Evolutionary conservation across 2,888 invertebrate species (phyloP), one percentile per base, ranked within the genome.

Genomic region (Gerris lacustris): DNA sequence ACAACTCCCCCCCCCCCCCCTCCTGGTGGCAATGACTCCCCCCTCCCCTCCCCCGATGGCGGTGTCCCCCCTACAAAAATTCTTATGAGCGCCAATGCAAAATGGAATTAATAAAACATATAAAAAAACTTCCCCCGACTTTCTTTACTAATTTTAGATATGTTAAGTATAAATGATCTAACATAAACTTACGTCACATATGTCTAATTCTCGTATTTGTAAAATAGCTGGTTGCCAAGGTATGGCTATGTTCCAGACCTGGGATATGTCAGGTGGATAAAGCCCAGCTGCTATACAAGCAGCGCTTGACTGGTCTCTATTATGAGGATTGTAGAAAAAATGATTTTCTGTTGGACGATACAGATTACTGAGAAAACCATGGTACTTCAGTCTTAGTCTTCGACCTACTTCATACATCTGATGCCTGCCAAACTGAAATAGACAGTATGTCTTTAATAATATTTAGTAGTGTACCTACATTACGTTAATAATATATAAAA

Each of bases 221-320:
- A 55, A 11, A 55, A 55, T 55, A 55, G 15, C 55, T 55, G 55
- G 55, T 55, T 55, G 55, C 55, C 55, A 55, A 55, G 55, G 55
- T 11, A 55, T 9, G 9, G 9, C 11, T 5, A 1, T 55, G 55
- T 15, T 55, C 55, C 55, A 55, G 55, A 55, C 55, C 55, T 55
- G 55, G 11, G 55, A 55, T 55, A 15, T 15, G 15, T 9, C 55
- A 55, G 55, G 55, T 55, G 55, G 55, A 15, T 55, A 55, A 11
- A 55, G 55, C 55, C 55, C 55, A 55, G 55, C 55, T 55, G 55
- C 55, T 55, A 55, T 55, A 9, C 9, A 15, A 55, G 55, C 55
- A 2, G 55, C 55, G 15, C 55, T 55, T 5, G 55, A 9, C 15
- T 55, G 55, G 15, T 11, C 55, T 5, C 55, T 55, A 5, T 55